Conservation (phyloP, 2,797 vertebrate species). For the Phrynocephalus forsythii region DNA sequence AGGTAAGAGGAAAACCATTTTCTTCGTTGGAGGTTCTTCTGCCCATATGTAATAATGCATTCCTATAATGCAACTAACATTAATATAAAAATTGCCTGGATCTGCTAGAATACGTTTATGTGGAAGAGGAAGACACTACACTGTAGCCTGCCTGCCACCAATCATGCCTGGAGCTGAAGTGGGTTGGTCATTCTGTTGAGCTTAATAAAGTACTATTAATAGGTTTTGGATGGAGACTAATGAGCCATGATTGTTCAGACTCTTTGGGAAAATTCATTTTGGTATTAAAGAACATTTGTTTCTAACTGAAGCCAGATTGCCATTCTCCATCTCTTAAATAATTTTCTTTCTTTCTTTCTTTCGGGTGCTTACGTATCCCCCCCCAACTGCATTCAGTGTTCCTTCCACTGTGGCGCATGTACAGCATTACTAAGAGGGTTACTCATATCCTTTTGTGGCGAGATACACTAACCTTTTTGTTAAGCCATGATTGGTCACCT, state of each 20-base stretch:
- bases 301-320: slow-evolving; percentile 37
- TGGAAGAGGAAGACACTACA: slow-evolving; percentile 13
- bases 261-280: slow-evolving; percentile 60
- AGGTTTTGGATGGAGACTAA: slow-evolving; percentile 42
- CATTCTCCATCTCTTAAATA: slow-evolving; percentile 28
- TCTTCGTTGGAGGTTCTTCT: neutral
- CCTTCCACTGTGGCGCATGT: slow-evolving; percentile 71
- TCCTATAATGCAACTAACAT: neutral
- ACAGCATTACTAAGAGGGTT: slow-evolving; percentile 74
- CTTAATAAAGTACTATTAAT: slow-evolving; percentile 50
- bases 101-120: slow-evolving; percentile 19
- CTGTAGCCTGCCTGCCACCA: slow-evolving; percentile 30
- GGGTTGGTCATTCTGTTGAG: slow-evolving; percentile 53
- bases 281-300: slow-evolving; percentile 64
- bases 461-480: slow-evolving; percentile 76
- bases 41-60: neutral
- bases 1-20: slow-evolving; percentile 8
- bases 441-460: slow-evolving; percentile 70
- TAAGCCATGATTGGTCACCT: slow-evolving; percentile 65
- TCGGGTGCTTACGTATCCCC: slow-evolving; percentile 50
- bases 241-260: slow-evolving; percentile 46
- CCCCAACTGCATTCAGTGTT: slow-evolving; percentile 63
- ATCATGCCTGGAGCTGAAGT: slow-evolving; percentile 39
- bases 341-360: slow-evolving; percentile 54
- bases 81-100: slow-evolving; percentile 14